phyloP scores from a whole-genome alignment of 2,888 invertebrate species.

The Diogma glabrata region DNA sequence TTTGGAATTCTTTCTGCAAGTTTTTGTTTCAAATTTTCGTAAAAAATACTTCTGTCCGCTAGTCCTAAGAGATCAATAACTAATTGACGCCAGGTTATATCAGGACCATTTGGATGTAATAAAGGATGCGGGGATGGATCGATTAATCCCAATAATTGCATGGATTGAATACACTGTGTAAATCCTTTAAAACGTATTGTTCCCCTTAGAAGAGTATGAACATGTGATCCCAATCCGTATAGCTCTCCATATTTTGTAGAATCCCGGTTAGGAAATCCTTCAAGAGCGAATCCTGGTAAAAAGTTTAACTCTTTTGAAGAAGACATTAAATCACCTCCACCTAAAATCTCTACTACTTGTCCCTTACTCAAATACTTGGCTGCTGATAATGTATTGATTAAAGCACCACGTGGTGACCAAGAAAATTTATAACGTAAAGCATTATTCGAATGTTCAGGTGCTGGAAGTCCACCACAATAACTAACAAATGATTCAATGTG shows the following conservation, averaged over 20 bases:
- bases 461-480: slow-evolving; percentile 94
- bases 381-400: slow-evolving; percentile 78
- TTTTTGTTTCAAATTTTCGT: slow-evolving; percentile 79
- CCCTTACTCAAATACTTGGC: slow-evolving; percentile 79
- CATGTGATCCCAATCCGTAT: slow-evolving; percentile 76
- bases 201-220: slow-evolving; percentile 82
- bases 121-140: slow-evolving; percentile 75
- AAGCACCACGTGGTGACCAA: slow-evolving; percentile 92
- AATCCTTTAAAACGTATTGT: slow-evolving; percentile 90
- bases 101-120: slow-evolving; percentile 91
- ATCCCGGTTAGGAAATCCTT: slow-evolving; percentile 95
- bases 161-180: slow-evolving; percentile 72
- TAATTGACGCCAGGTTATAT: slow-evolving; percentile 88
- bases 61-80: slow-evolving; percentile 78
- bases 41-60: slow-evolving; percentile 76
- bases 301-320: slow-evolving; percentile 70
- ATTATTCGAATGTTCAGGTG: slow-evolving; percentile 92
- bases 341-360: slow-evolving; percentile 76
- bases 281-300: slow-evolving; percentile 90
- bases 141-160: slow-evolving; percentile 80
- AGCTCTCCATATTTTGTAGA: slow-evolving; percentile 77
- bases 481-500: slow-evolving; percentile 90
- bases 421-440: slow-evolving; percentile 85
- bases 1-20: slow-evolving; percentile 70
- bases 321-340: slow-evolving; percentile 83